Evolutionary conservation across 2,113 vertebrate genomes (phyloP), one percentile per base, ranked within the genome.

Genomic region (Orycteropus afer): DNA sequence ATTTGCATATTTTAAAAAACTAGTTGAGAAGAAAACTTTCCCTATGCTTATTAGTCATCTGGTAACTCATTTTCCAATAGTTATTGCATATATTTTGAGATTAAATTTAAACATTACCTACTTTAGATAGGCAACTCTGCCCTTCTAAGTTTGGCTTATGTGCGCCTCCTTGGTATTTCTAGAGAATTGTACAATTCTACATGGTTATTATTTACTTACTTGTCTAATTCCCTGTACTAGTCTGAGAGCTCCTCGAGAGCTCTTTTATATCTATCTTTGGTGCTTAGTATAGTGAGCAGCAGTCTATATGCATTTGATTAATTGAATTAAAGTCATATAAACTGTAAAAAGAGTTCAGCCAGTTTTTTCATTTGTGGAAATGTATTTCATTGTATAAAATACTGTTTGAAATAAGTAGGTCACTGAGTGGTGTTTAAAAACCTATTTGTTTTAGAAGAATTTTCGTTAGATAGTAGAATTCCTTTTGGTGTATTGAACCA

Each of bases 381-480:
- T 86, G 57, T 7, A 45, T 91, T 74, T 82, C 42, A 69, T 61
- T 84, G 17, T 90, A 13, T 82, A 82, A 96, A 73, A 89, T 77
- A 86, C 85, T 95, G 11, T 76, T 95, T 93, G 77, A 90, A 85
- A 71, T 81, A 88, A 95, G 59, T 59, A n/a, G 65, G 13, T 92
- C 55, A 88, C 63, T 92, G 92, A 91, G 45, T 77, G 51, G 20
- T 80, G 42, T 81, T 92, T 94, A 79, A 89, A 95, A 89, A 42
- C 40, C 23, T 49, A 12, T 86, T 97, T 65, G 40, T 95, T 96
- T 85, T 82, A 84, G 59, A 67, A 69, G 14, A 89, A 77, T 89
- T 95, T 96, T 95, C 25, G 89, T 83, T 87, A 87, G 59, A 57
- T 71, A 37, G 12, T 91, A 85, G 88, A 88, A 79, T 91, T 90